Base-by-base conservation (phyloP, 2,888 invertebrate genomes). In the Agrenia bidenticulata region DNA sequence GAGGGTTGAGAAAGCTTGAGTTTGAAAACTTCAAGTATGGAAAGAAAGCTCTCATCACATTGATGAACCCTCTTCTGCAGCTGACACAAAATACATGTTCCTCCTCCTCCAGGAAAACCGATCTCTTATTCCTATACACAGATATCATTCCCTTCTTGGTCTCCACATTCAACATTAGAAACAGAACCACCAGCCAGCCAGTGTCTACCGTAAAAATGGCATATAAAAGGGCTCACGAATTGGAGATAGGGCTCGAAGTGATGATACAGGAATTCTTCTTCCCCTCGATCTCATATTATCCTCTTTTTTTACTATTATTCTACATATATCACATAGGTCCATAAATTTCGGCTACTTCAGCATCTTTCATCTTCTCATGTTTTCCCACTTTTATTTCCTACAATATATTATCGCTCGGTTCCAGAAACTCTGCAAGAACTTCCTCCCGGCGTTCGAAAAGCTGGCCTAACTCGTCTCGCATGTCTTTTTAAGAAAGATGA, bases 321-420 rank as follows among this genome's bases (percentile, higher is more conserved):
- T 55, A 32, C 27, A 27, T 32, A 55, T 55, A 55, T 55, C 55
- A 55, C 17, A 19, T 57, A 41, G 19, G 13, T 37, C 24, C 57
- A 57, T 57, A 57, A 57, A 57, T 57, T 57, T 37, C 21, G 41
- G 21, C 57, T 41, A 39, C 57, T 41, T 69, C 72, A 73, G 72
- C 73, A 73, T 74, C 72, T 74, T 72, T 74, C 72, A 72, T 74
- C 74, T 72, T 72, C 65, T 61, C 68, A 66, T 73, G 67, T 67
- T 70, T 67, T 67, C 63, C 67, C 61, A 71, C 73, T 73, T 73
- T 72, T 66, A 70, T 68, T 72, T 39, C 57, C 57, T 41, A 27
- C 19, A 11, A 9, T 23, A 21, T 23, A n/a, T n/a, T n/a, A n/a
- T n/a, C n/a, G n/a, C 51, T 19, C 45, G 7, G 7, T 4, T 45